Conservation (phyloP, 1,140 invertebrate species). For the Eriosoma lanigerum region DNA sequence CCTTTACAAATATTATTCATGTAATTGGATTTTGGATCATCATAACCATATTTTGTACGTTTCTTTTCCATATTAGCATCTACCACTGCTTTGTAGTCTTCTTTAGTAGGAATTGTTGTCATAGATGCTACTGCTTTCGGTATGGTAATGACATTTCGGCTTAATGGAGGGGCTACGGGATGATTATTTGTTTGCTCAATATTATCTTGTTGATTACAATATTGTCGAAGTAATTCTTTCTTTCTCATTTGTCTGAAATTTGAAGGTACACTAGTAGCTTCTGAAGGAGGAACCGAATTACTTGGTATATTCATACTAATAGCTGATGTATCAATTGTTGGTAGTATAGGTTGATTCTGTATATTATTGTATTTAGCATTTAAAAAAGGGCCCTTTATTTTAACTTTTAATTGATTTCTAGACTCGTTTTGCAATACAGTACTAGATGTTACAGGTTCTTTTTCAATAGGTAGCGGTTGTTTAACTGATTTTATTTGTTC, state of each 20-base stretch:
- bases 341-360: constrained; percentile 61
- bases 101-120: constrained; percentile 78
- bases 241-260: constrained; percentile 83
- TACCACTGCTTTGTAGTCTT: constrained; percentile 73
- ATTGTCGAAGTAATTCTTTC: constrained; percentile 81
- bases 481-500: constrained; percentile 54
- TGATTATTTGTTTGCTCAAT: constrained; percentile 60
- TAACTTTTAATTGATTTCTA: constrained; percentile 82
- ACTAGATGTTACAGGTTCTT: constrained; percentile 60
- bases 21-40: constrained; percentile 27
- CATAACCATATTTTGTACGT: constrained; percentile 59
- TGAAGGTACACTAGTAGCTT: constrained; percentile 64
- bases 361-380: constrained; percentile 71
- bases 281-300: constrained; percentile 57
- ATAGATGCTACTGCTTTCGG: constrained; percentile 84
- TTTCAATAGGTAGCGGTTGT: constrained; percentile 56
- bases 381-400: constrained; percentile 84
- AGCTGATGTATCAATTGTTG: constrained; percentile 56
- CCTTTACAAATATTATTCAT: constrained; percentile 38
- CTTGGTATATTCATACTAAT: constrained; percentile 53
- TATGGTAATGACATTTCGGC: constrained; percentile 75
- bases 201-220: constrained; percentile 81
- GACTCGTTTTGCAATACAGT: constrained; percentile 65
- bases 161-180: constrained; percentile 65
- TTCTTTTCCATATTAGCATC: constrained; percentile 72